phyloP scores from a whole-genome alignment of 2,797 vertebrate genomes.

The Fistularia commersonii region DNA sequence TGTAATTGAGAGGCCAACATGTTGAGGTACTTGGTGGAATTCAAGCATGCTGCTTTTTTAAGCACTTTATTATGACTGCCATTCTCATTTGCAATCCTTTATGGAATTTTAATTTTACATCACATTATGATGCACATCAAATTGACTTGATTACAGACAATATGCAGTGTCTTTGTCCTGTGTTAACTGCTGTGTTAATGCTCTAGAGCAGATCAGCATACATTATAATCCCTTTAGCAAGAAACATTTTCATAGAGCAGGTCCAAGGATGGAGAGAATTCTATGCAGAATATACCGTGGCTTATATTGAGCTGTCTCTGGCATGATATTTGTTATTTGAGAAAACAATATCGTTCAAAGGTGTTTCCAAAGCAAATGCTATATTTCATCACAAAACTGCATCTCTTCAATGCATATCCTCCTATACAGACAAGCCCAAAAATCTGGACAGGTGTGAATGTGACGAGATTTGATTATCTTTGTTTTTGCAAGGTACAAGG shows the following conservation, averaged over 20 bases:
- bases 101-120: constrained; percentile 12
- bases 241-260: constrained; percentile 34
- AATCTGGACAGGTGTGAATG: too few species aligned
- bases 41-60: constrained; percentile 22
- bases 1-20: constrained; percentile 10
- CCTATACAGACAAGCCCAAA: too few species aligned
- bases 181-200: constrained; percentile 20
- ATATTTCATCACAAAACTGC: too few species aligned
- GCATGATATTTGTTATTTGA: constrained; percentile 1
- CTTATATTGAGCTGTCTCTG: constrained; percentile 22
- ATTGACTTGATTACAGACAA: constrained; percentile 45
- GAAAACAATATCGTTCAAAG: too few species aligned
- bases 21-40: neutral
- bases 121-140: constrained; percentile 24
- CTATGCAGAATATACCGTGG: constrained; percentile 27
- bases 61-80: constrained; percentile 26
- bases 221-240: constrained; percentile 56
- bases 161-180: constrained; percentile 53
- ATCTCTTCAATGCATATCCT: too few species aligned
- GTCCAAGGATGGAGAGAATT: constrained; percentile 33
- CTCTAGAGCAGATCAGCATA: constrained; percentile 56
- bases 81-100: constrained; percentile 25
- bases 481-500: too few species aligned
- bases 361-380: too few species aligned
- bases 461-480: too few species aligned